A percentile compares a stretch with the other conserved stretches of the same genome.
Conservation (phyloP, 1,140 invertebrate species). For the Macrocentrus cingulum region DNA sequence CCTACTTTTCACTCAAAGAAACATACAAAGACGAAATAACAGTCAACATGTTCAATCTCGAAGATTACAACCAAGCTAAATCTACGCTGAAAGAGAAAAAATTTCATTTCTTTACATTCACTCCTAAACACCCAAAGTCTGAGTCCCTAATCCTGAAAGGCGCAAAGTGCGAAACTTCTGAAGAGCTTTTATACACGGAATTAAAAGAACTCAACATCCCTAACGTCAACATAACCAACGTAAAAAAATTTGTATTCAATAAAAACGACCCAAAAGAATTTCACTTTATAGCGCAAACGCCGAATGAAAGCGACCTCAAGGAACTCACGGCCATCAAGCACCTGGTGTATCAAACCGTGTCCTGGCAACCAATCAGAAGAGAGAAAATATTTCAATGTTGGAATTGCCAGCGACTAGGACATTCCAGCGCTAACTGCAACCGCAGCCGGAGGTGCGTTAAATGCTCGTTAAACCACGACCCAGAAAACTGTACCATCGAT, state of each 20-base stretch:
- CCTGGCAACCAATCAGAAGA: constrained; percentile 23
- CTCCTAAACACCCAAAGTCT: not conserved
- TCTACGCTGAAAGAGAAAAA: not conserved
- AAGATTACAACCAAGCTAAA: not conserved
- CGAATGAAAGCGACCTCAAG: not conserved
- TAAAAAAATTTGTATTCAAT: not conserved
- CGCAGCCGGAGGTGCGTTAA: constrained; percentile 12
- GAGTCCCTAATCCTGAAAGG: constrained; percentile 17
- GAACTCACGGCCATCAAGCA: not conserved
- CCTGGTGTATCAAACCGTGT: constrained; percentile 15
- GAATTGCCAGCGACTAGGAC: not conserved
- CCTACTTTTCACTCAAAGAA: no score
- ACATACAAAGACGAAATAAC: not conserved
- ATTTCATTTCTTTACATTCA: constrained; percentile 13
- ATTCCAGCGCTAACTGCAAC: not conserved
- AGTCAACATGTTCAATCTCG: not conserved
- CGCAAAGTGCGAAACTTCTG: not conserved
- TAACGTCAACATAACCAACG: not conserved
- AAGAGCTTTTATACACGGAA: not conserved
- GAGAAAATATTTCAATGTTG: not conserved
- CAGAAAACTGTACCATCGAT: not conserved
- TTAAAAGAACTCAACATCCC: not conserved
- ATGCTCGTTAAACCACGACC: constrained; percentile 17
- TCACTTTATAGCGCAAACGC: constrained; percentile 1
- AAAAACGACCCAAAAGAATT: not conserved